Evolutionary conservation across 2,888 invertebrate genomes (phyloP), one percentile per base, ranked within the genome.

Genomic region (Serripes groenlandicus): DNA sequence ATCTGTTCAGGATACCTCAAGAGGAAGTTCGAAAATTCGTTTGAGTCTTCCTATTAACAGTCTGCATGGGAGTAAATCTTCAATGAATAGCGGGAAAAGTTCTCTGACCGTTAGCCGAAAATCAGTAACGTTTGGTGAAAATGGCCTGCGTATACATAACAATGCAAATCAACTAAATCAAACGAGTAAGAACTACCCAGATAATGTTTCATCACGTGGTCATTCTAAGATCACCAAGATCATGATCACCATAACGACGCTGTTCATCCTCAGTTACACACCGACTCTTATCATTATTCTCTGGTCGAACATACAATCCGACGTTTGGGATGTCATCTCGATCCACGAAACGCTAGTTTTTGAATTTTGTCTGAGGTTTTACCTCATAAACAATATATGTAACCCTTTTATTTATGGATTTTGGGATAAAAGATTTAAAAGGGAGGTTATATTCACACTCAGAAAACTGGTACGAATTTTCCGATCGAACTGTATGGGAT

Each of bases 391-490:
- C 56, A 89, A 83, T 49, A 79, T 89, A 34, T 85, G 83, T n/a
- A 89, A 89, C 52, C 89, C 89, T 0, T 81, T 89, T 37, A 88
- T 89, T 23, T 88, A 89, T 75, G 86, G 87, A 34, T 88, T 89
- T 58, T 85, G 86, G 81, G 88, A 89, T 62, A 81, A 81, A 56
- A 76, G 85, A 54, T 89, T 89, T 37, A 81, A 81, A 78, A 54
- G 78, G 11, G 89, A 89, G 77, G 64, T 83, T 5, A 30, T 32
- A 21, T 78, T 75, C 28, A 73, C 78, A 1, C 75, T 86, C 23
- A 54, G 62, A 30, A 83, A 81, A 60, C 71, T 71, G 0, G n/a
- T 28, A 42, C 15, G 37, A 21, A 21, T 37, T n/a, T n/a, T n/a
- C n/a, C n/a, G n/a, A n/a, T n/a, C n/a, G n/a, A n/a, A n/a, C n/a